Conservation (phyloP, 1,140 invertebrate species). For the Kradibia gibbosae region DNA sequence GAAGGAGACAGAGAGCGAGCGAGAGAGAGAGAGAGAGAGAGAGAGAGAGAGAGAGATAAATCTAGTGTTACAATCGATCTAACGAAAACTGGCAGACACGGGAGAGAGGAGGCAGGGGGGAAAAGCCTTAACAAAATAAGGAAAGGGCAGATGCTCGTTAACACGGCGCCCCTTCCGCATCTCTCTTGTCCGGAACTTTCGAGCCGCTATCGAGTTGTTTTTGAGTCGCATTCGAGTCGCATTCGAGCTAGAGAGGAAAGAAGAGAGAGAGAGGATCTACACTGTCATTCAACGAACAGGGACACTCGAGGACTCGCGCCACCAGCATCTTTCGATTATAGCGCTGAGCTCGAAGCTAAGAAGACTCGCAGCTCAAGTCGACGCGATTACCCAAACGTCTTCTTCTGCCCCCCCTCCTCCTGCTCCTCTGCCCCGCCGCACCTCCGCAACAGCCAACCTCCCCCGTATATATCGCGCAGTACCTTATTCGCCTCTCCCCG, state of each 20-base stretch:
- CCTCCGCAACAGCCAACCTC: no score
- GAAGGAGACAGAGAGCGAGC: no score
- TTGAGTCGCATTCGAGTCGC: slow-evolving; percentile 20
- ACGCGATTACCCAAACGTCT: not conserved
- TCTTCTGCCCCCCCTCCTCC: not conserved
- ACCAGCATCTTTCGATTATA: not conserved
- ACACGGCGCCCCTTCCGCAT: not conserved
- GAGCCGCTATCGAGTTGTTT: not conserved
- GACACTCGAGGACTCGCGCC: slow-evolving; percentile 22
- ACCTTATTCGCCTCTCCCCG: no score
- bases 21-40: no score
- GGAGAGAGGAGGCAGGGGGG: not conserved
- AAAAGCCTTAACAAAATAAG: slow-evolving; percentile 25
- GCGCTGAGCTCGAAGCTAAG: not conserved
- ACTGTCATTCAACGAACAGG: slow-evolving; percentile 7
- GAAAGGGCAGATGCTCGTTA: slow-evolving; percentile 43
- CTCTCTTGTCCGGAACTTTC: slow-evolving; percentile 8
- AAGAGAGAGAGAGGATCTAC: not conserved
- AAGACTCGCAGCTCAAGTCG: not conserved
- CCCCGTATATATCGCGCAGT: no score
- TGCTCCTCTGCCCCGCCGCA: no score
- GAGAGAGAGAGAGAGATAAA: not conserved
- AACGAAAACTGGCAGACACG: not conserved
- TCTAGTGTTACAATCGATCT: not conserved
- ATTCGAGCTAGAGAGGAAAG: not conserved